Evolutionary conservation across 2,888 invertebrate genomes (phyloP), one percentile per base, ranked within the genome.

Genomic region (Elaeidobius kamerunicus): DNA sequence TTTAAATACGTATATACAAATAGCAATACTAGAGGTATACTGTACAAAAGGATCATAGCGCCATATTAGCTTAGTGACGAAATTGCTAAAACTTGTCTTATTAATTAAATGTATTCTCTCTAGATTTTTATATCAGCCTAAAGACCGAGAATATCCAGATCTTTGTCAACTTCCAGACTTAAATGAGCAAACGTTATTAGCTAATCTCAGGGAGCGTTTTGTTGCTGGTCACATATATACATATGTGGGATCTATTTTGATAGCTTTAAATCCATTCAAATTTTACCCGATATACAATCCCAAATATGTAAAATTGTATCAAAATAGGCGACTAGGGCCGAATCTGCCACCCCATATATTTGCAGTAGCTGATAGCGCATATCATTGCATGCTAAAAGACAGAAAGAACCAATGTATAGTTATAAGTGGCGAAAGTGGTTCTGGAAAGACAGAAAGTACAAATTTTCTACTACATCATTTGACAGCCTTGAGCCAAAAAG

Each of bases 211-310:
- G 63, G 87, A 88, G 60, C 80, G 94, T 65, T 96, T 96, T 76
- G 84, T 84, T 52, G 89, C 88, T 63, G 92, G 93, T 40, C 91
- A 94, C 73, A 96, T 96, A 66, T 96, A 96, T 75, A 96, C 96
- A 7, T 95, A 95, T 67, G 94, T 95, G 61, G 95, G 95, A 46
- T 92, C 92, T 48, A 96, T 97, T 69, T 78, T 97, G 53, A 94
- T 97, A 67, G 94, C 96, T 44, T 86, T 96, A 59, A 96, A 96
- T 73, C 89, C 89, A 9, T 94, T 94, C 75, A 88, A 88, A 77
- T 95, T 95, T 75, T 93, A 93, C 74, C 95, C 96, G 16, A 96
- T 97, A 63, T 97, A 96, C 78, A 96, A 96, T 76, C 96, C 96
- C 39, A 96, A 95, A 75, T 95, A 94, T 77, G 95, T 95, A 61